Conservation (phyloP, 1,140 invertebrate species). For the Dreissena polymorpha region DNA sequence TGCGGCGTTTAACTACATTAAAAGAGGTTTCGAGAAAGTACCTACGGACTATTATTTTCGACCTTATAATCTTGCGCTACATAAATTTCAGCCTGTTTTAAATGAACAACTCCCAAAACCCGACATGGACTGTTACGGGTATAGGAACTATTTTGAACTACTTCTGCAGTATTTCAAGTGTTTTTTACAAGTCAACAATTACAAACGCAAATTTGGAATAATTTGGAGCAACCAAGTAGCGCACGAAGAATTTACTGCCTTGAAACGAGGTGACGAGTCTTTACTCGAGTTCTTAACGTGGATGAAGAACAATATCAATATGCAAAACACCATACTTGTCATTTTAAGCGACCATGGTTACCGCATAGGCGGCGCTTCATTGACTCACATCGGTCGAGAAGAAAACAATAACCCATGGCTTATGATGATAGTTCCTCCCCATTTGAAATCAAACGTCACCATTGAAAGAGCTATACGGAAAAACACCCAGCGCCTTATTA, state of each 20-base stretch:
- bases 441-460: no score
- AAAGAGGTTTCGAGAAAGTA: conserved; percentile 62
- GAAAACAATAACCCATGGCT: no score
- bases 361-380: no score
- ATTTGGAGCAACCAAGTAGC: neutral
- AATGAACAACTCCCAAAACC: neutral
- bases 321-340: neutral
- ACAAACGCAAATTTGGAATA: no score
- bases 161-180: conserved; percentile 9
- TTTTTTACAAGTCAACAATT: neutral
- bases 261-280: neutral
- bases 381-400: no score
- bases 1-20: conserved; percentile 91
- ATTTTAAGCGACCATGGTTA: no score
- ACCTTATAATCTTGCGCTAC: conserved; percentile 81
- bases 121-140: conserved; percentile 4
- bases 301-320: neutral
- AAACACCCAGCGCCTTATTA: no score
- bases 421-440: no score
- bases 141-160: neutral
- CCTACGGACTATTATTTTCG: no score
- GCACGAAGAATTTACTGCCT: neutral
- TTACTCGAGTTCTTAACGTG: neutral
- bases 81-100: conserved; percentile 47
- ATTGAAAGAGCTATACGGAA: no score